Base-by-base conservation (phyloP, 2,113 vertebrate species). In the Mustela nigripes region DNA sequence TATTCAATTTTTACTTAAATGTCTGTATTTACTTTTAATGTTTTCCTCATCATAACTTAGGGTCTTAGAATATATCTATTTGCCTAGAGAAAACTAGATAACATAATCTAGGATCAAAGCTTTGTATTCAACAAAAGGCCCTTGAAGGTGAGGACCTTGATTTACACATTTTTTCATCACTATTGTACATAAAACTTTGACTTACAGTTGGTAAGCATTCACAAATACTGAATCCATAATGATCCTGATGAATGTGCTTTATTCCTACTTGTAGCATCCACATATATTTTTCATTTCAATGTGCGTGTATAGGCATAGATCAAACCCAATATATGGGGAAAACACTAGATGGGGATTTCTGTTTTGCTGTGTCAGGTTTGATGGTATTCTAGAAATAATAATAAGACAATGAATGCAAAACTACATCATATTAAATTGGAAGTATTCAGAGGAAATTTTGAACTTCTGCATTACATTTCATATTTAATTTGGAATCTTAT, bases 401-500 rank as follows among this genome's bases (percentile, higher is more conserved):
- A 65, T 65, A 96, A 94, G 84, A 26, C 33, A 97, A 95, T 63
- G 45, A 96, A 94, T 94, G 94, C 26, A 96, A 97, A 98, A 97
- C 9, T 87, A 97, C 42, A 56, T 94, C 63, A 97, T 93, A 98
- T 97, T 97, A 96, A 97, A 96, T 91, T 97, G 58, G 26, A 98
- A 98, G 33, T 78, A 10, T 95, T 98, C 56, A 97, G 36, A 98
- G 89, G 9, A 69, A 89, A 88, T 93, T 79, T 83, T 93, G 86
- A 96, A 89, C 33, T 95, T 92, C 79, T 83, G 74, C 1, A 90
- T 28, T 98, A 60, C 42, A 95, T 86, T 98, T 98, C 26, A 98
- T 97, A 98, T 98, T 97, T 95, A 96, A 98, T 98, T 97, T 98
- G 95, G 7, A 98, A 97, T 96, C 97, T 92, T 94, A 39, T 94